Evolutionary conservation across 1,140 invertebrate species (phyloP).

Genomic region (Atta texana): DNA sequence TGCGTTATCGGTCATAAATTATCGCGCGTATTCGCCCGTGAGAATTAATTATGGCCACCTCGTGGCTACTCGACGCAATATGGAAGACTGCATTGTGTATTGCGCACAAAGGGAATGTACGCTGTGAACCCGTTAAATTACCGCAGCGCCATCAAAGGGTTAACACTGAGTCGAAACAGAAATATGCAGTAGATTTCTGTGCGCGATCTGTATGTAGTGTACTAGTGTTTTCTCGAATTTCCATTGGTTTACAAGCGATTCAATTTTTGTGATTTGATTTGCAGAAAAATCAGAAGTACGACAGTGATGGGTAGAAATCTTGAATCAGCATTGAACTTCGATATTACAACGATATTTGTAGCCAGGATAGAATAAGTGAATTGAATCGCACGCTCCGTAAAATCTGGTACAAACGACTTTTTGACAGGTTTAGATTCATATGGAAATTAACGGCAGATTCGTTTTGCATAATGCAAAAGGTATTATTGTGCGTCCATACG

Average conservation of each 20-base stretch:
- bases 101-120: constrained; percentile 43
- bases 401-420: constrained; percentile 24
- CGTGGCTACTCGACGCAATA: constrained; percentile 50
- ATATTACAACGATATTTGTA: not conserved
- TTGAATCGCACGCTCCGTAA: not conserved
- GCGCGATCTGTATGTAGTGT: not conserved
- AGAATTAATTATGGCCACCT: constrained; percentile 59
- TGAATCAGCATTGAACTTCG: not conserved
- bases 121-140: constrained; percentile 51
- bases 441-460: constrained; percentile 31
- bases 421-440: constrained; percentile 32
- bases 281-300: not conserved
- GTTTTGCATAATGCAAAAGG: constrained; percentile 19
- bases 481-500: not conserved
- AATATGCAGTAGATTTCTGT: constrained; percentile 36
- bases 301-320: not conserved
- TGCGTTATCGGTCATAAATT: constrained; percentile 66
- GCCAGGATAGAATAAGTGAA: not conserved
- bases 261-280: constrained; percentile 10
- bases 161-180: constrained; percentile 40
- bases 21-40: constrained; percentile 53
- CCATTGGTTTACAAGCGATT: not conserved
- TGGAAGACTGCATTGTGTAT: constrained; percentile 47
- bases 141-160: constrained; percentile 44
- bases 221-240: constrained; percentile 7